Evolutionary conservation across 2,888 invertebrate species (phyloP).

Genomic region (Pogonocherus hispidulus): DNA sequence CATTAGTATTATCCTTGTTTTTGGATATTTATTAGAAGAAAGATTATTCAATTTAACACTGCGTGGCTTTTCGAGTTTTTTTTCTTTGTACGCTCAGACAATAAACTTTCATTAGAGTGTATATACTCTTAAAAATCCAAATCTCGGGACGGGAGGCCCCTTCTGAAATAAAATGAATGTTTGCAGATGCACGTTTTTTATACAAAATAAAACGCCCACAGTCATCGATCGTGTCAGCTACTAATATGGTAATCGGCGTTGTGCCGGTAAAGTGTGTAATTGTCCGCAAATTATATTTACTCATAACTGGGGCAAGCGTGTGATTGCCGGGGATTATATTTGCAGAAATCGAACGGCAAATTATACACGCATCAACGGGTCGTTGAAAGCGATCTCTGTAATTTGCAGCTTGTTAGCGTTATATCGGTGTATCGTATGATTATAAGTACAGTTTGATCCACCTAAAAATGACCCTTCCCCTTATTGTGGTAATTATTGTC

Average conservation of each 20-base stretch:
- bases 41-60: no score
- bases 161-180: background rate
- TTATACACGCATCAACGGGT: background rate
- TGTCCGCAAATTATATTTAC: background rate
- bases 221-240: background rate
- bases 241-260: background rate
- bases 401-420: background rate
- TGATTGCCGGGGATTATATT: background rate
- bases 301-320: background rate
- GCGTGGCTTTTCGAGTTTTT: no score
- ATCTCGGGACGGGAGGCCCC: background rate
- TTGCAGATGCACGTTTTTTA: background rate
- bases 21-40: no score
- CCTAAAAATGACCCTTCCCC: no score
- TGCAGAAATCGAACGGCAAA: background rate
- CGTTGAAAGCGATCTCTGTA: background rate
- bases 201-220: background rate
- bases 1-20: no score
- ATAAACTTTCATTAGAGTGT: no score
- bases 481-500: no score
- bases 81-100: no score
- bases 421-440: background rate
- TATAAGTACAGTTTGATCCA: background rate
- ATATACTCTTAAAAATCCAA: no score
- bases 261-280: background rate